These are phyloP conservation scores for Caranx melampygus DNA, from an alignment of 2,113 vertebrate genomes.

Conservation along the genomic window DNA sequence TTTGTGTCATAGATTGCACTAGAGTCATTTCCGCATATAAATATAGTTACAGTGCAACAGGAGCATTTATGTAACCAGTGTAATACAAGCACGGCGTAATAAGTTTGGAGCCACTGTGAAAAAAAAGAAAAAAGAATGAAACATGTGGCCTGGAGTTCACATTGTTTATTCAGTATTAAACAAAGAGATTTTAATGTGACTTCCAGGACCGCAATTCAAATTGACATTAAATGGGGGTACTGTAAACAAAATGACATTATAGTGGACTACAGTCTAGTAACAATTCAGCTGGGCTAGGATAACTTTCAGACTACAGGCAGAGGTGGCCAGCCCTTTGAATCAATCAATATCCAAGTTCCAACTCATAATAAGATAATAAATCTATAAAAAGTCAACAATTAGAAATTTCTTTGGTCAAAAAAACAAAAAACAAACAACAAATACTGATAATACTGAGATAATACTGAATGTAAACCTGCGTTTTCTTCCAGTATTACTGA, in stretches of 20 bases:
- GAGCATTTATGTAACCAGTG: constrained; percentile 4
- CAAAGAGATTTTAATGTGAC: constrained; percentile 66
- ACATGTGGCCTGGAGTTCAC: constrained; percentile 69
- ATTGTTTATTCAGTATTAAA: constrained; percentile 81
- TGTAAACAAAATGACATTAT: constrained; percentile 80
- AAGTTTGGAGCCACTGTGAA: constrained; percentile 1
- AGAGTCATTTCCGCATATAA: neutral
- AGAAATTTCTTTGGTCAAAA: constrained; percentile 47
- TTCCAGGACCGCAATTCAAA: constrained; percentile 72
- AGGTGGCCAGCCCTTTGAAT: constrained; percentile 54
- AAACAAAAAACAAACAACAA: constrained; percentile 34
- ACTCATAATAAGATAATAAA: constrained; percentile 41
- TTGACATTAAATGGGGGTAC: constrained; percentile 61
- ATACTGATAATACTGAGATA: constrained; percentile 57
- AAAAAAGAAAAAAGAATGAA: constrained; percentile 20
- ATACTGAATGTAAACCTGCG: constrained; percentile 34
- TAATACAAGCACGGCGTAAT: constrained; percentile 16
- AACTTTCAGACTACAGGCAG: constrained; percentile 44
- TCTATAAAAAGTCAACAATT: constrained; percentile 42
- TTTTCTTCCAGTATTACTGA: constrained; percentile 44
- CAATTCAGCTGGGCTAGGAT: constrained; percentile 54
- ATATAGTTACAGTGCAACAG: neutral
- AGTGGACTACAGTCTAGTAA: constrained; percentile 72
- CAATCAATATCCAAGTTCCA: constrained; percentile 34
- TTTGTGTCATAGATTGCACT: too few species aligned